Base-by-base conservation (phyloP, 2,113 vertebrate species). In the Halcyon senegalensis region DNA sequence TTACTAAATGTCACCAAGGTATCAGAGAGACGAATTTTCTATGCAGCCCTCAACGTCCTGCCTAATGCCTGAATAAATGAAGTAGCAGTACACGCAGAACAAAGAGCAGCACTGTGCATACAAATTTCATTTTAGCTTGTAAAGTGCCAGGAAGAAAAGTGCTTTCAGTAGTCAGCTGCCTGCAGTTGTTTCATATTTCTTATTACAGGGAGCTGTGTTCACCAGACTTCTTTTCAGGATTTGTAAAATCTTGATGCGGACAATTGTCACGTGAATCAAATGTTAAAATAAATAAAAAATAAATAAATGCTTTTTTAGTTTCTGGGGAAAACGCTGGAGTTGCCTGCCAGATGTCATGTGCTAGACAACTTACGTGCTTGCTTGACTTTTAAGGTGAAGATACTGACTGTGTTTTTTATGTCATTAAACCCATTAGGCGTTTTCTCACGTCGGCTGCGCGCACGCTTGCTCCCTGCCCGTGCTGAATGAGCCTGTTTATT, bases 71-170 rank as follows among this genome's bases (percentile, higher is more conserved):
- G 43, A 96, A 87, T 59, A 92, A 91, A 88, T 84, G 70, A 59
- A 94, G 27, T 62, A 95, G 70, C 96, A 93, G 44, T 75, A 85
- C 84, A 82, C 35, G 60, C 83, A 90, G 93, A 93, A 84, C 50
- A 93, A 96, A 95, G 62, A 90, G 58, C 55, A 89, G 91, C 13
- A 76, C 86, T 96, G 81, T 66, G 87, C 94, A 93, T 92, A 76
- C 89, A 96, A 39, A 85, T 93, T 87, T 81, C 95, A 91, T 96
- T 87, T 86, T 93, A 93, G 53, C 91, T 82, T 95, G 62, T 92
- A 78, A 95, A 53, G 9, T 94, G 48, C 83, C 76, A 87, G 33
- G 85, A 89, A 94, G 92, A 72, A 95, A 96, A 90, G 24, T 74
- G 67, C 70, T 89, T 96, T 92, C 53, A 88, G 73, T 51, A 82